Evolutionary conservation across 2,888 invertebrate genomes (phyloP), one percentile per base, ranked within the genome.

Genomic region (Melieria omissa): DNA sequence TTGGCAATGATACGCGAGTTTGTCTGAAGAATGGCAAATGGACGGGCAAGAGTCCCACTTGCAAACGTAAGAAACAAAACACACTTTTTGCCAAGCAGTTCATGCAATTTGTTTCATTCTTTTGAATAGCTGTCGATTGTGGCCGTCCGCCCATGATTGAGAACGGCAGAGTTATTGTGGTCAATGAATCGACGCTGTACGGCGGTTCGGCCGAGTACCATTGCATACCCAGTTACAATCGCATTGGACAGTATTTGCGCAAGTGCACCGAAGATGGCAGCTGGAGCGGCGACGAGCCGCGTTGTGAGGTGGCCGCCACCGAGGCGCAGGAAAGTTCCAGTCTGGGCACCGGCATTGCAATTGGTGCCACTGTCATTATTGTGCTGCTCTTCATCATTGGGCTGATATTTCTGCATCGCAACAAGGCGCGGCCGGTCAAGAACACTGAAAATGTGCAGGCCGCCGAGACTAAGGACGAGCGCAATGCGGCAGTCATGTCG

Each of bases 181-280:
- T 95, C 72, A 96, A 97, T 82, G 92, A 93, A 64, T 93, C 95
- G 0, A 95, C 95, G 0, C 88, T 92, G 0, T 97, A 93, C 84
- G 94, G 93, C 46, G 94, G 95, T 68, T 92, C 94, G 0, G 92
- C 95, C 1, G 96, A 96, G 84, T 96, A 96, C 85, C 95, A 96
- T 83, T 97, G 97, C 83, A 86, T 96, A 71, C 96, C 95, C 4
- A 93, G 93, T 80, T 95, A 90, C 87, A 93, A 93, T 82, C 89
- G 95, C 9, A 91, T 92, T 0, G 96, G 96, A 0, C 93, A 94
- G 0, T 94, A 94, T 84, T 86, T 95, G 29, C 89, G 96, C 73
- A 94, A 94, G 82, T 97, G 96, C 83, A 88, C 92, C 86, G 95
- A 95, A 70, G 93, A 93, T 74, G 95, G 94, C 4, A 88, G 89